Conservation (phyloP, 2,113 vertebrate species). For the Cathartes aura region DNA sequence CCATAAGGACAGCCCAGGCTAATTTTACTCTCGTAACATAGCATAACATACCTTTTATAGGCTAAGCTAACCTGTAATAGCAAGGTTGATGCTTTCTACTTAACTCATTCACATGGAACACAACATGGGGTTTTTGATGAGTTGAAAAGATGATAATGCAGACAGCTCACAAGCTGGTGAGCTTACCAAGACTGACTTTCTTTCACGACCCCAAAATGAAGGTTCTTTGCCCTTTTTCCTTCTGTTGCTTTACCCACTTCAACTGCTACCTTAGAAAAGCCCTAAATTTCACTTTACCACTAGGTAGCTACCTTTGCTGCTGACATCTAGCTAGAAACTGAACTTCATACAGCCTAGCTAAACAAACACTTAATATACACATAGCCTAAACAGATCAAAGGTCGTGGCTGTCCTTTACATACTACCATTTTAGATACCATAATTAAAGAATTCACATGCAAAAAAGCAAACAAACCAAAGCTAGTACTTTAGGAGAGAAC, state of each 20-base stretch:
- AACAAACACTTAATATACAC: not conserved
- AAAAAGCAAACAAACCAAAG: not conserved
- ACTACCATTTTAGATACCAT: not conserved
- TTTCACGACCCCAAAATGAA: fast-evolving
- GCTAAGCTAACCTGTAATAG: not conserved
- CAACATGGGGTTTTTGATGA: fast-evolving
- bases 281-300: not conserved
- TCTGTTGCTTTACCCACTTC: not conserved
- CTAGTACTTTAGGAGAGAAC: not conserved
- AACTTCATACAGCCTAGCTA: not conserved
- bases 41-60: not conserved
- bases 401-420: not conserved
- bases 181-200: not conserved
- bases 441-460: not conserved
- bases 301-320: not conserved
- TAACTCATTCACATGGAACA: not conserved
- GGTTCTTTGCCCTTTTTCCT: not conserved
- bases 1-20: not conserved
- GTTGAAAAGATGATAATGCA: not conserved
- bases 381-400: not conserved
- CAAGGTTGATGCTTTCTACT: not conserved
- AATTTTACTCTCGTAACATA: not conserved
- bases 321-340: not conserved
- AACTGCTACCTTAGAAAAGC: not conserved
- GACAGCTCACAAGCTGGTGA: not conserved